Percentiles rank a stretch among this genome's conserved stretches.
phyloP scores from a whole-genome alignment of 2,113 vertebrate genomes.

The Pionites leucogaster region DNA sequence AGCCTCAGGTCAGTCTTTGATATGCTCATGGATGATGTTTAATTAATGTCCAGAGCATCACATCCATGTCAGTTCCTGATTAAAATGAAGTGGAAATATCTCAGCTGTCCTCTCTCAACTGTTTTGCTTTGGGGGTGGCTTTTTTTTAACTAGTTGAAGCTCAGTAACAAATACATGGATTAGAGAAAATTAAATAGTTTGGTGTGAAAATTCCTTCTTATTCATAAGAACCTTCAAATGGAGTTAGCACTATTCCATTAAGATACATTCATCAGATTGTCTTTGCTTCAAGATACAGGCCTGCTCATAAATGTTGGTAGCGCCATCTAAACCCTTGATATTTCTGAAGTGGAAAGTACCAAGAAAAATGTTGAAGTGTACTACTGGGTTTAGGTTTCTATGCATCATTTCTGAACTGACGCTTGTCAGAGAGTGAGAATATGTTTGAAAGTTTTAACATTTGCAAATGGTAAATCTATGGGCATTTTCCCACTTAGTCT shows the following conservation, averaged over 20 bases:
- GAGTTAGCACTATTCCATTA: background rate
- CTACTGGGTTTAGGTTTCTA: background rate
- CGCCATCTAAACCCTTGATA: background rate
- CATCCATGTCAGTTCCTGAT: background rate
- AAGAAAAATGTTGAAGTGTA: background rate
- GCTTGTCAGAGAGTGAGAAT: background rate
- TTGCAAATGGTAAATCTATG: background rate
- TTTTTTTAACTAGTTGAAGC: background rate
- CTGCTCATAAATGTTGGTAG: background rate
- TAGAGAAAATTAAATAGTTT: background rate
- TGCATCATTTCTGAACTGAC: background rate
- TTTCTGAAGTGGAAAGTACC: background rate
- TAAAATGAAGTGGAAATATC: conserved; percentile 3
- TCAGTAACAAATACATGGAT: background rate
- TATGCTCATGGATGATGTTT: background rate
- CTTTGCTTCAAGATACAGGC: background rate
- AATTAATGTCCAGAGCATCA: background rate
- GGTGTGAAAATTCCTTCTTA: background rate
- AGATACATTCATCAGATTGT: background rate
- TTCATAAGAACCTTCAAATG: background rate
- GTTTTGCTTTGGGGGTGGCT: background rate
- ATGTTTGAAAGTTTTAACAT: background rate
- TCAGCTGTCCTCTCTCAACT: background rate
- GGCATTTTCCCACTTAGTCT: conserved; percentile 70
- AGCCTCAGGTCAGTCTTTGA: background rate